A percentile compares a stretch with the other conserved stretches of the same genome.
These are phyloP conservation scores for Amphilophus citrinellus DNA, from an alignment of 2,113 vertebrate genomes.

Conservation along the genomic window DNA sequence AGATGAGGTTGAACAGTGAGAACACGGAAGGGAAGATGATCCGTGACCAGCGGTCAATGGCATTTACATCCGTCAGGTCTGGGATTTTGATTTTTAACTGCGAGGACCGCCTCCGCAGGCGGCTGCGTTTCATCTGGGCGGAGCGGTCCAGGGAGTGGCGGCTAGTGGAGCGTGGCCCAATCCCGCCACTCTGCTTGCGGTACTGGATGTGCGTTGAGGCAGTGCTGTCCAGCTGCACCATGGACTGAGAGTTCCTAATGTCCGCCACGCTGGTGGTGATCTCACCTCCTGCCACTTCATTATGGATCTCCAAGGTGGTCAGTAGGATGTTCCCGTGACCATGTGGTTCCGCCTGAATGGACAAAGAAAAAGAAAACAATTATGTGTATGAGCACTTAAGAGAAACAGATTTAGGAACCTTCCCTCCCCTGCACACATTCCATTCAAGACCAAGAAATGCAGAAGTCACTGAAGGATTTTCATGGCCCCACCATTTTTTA, in stretches of 20 bases:
- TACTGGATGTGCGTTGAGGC: conserved; percentile 89
- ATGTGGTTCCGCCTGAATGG: conserved; percentile 85
- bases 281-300: conserved; percentile 90
- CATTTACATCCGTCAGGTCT: conserved; percentile 95
- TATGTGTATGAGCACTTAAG: background rate
- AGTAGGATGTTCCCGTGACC: conserved; percentile 92
- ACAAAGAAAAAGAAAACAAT: conserved; percentile 14
- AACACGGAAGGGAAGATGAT: conserved; percentile 96
- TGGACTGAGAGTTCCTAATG: conserved; percentile 91
- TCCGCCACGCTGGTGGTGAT: conserved; percentile 87
- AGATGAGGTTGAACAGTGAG: conserved; percentile 96
- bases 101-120: conserved; percentile 91
- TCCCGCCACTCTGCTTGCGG: conserved; percentile 88
- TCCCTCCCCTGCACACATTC: background rate
- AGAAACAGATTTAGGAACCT: background rate
- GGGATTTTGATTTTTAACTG: conserved; percentile 97
- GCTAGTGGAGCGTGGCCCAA: conserved; percentile 78
- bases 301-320: conserved; percentile 93
- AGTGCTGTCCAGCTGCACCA: conserved; percentile 92
- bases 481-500: too few relatives aligned
- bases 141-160: conserved; percentile 87
- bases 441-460: background rate
- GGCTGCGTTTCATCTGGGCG: conserved; percentile 87
- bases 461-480: background rate
- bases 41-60: conserved; percentile 96